Conservation (phyloP, 2,888 invertebrate genomes). For the Notodonta ziczac region DNA sequence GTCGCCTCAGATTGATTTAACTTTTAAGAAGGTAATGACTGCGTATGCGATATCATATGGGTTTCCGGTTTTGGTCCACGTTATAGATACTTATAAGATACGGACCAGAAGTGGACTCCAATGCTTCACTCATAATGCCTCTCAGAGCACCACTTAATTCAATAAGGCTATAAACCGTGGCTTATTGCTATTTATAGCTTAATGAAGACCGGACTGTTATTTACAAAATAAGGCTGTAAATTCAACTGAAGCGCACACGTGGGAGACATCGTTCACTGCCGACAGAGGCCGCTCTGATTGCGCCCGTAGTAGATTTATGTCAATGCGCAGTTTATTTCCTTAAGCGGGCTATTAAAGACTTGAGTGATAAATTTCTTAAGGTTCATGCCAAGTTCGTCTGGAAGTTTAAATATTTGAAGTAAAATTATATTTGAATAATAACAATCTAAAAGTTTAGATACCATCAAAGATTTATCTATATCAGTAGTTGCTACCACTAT, state of each 20-base stretch:
- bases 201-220: constrained; percentile 52
- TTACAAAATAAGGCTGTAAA: constrained; percentile 60
- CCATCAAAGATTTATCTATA: too few relatives aligned
- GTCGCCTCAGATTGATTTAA: too few relatives aligned
- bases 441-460: too few relatives aligned
- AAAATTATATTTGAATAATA: too few relatives aligned
- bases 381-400: too few relatives aligned
- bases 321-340: constrained; percentile 41
- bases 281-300: constrained; percentile 58
- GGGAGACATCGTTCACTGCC: constrained; percentile 54
- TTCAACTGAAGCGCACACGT: constrained; percentile 54
- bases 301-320: constrained; percentile 61
- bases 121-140: constrained; percentile 22
- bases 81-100: too few relatives aligned
- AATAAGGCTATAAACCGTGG: constrained; percentile 30
- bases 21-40: too few relatives aligned
- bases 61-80: too few relatives aligned
- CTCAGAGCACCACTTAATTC: constrained; percentile 22
- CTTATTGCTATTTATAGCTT: constrained; percentile 41
- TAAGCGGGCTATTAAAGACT: constrained; percentile 20
- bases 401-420: too few relatives aligned
- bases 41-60: too few relatives aligned
- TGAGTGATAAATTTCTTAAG: background rate
- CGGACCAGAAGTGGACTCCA: constrained; percentile 1
- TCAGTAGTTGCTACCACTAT: too few relatives aligned